Conservation (phyloP, 2,797 vertebrate genomes). For the Acanthurus leucopareius region DNA sequence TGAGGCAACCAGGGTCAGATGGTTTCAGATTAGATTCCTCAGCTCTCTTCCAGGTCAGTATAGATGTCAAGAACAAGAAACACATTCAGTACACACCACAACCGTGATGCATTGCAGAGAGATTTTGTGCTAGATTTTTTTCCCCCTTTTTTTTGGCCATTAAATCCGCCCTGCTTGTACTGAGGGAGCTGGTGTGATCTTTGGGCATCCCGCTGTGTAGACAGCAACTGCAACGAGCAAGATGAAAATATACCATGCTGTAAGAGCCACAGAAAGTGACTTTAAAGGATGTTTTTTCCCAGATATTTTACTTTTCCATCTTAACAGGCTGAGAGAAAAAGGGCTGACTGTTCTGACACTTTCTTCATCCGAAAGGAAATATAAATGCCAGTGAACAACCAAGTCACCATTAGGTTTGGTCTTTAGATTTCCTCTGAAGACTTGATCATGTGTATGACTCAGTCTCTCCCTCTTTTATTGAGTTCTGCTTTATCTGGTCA, state of each 20-base stretch:
- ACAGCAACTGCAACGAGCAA: slow-evolving; percentile 1
- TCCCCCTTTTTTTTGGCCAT: neutral
- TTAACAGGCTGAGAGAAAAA: slow-evolving; percentile 35
- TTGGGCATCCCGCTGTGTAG: neutral
- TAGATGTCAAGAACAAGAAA: slow-evolving; percentile 3
- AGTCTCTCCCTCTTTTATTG: slow-evolving; percentile 11
- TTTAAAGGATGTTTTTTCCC: neutral
- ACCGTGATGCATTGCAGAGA: neutral
- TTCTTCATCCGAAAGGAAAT: slow-evolving; percentile 16
- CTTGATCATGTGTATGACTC: slow-evolving; percentile 32
- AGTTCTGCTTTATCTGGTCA: slow-evolving; percentile 22
- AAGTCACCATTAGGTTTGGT: neutral
- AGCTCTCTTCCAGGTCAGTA: slow-evolving; percentile 92
- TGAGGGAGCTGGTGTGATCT: slow-evolving; percentile 10
- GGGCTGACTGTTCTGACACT: slow-evolving; percentile 8
- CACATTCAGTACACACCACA: slow-evolving; percentile 1
- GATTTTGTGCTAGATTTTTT: neutral
- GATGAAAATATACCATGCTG: slow-evolving; percentile 1
- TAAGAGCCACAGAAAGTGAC: slow-evolving; percentile 3
- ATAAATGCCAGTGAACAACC: slow-evolving; percentile 13
- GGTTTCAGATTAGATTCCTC: slow-evolving; percentile 95
- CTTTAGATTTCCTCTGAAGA: slow-evolving; percentile 18
- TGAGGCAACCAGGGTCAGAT: slow-evolving; percentile 94
- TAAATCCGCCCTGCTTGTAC: neutral
- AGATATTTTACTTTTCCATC: slow-evolving; percentile 17